A percentile compares a stretch with the other conserved stretches of the same genome.
phyloP scores from a whole-genome alignment of 2,113 vertebrate genomes.

The Phoenicopterus ruber region DNA sequence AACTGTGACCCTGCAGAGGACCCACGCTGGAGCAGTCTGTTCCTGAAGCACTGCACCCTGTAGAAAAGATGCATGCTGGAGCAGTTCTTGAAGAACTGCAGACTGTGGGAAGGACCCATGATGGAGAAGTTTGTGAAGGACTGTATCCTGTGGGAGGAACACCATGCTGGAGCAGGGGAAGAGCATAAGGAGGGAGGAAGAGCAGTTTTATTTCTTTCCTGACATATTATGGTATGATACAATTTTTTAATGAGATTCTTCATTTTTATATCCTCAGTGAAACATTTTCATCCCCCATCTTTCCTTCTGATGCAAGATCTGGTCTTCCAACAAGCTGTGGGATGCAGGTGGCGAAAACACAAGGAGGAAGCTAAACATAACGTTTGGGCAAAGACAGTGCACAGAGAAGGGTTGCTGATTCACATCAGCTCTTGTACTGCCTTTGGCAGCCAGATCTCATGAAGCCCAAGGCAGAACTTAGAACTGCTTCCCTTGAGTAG shows the following conservation, averaged over 20 bases:
- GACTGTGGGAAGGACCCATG: background rate
- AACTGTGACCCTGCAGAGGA: background rate
- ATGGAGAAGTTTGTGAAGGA: background rate
- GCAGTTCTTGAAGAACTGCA: background rate
- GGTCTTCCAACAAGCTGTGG: background rate
- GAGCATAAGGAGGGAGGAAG: background rate
- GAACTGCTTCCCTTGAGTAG: background rate
- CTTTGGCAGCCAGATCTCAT: background rate
- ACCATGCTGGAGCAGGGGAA: accelerated
- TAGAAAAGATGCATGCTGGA: background rate
- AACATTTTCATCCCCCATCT: background rate
- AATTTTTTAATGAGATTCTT: background rate
- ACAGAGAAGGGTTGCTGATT: background rate
- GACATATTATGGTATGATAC: background rate
- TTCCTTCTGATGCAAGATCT: background rate
- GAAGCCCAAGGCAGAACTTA: background rate
- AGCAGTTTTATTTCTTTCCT: background rate
- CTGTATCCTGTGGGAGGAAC: background rate
- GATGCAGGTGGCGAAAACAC: background rate
- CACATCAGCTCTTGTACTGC: background rate
- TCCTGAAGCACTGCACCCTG: background rate
- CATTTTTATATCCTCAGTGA: background rate
- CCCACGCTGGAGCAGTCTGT: accelerated
- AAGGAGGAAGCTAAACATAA: background rate
- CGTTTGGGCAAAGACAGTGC: background rate